phyloP scores from a whole-genome alignment of 1,140 invertebrate genomes.

The Pogonomyrmex barbatus region DNA sequence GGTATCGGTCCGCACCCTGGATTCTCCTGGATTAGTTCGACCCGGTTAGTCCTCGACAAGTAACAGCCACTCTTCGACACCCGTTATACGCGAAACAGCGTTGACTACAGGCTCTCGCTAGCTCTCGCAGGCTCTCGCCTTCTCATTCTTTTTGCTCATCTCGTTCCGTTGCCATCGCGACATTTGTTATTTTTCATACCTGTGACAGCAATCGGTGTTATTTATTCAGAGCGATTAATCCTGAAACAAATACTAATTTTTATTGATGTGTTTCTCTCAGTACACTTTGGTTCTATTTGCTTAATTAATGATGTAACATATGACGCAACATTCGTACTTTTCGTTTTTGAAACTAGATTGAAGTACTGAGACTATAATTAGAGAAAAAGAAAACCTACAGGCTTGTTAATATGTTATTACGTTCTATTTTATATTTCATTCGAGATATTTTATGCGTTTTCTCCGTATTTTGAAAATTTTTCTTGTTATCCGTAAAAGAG shows the following conservation, averaged over 20 bases:
- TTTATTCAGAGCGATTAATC: slow-evolving; percentile 53
- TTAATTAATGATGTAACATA: slow-evolving; percentile 1
- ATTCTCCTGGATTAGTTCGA: slow-evolving; percentile 73
- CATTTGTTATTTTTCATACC: slow-evolving; percentile 14
- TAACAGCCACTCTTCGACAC: slow-evolving; percentile 58
- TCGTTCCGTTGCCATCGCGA: background rate
- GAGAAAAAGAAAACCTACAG: background rate
- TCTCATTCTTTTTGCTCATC: background rate
- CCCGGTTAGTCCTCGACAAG: slow-evolving; percentile 52
- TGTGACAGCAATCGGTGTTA: background rate
- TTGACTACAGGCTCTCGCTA: background rate
- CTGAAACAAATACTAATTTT: background rate
- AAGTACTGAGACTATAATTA: background rate
- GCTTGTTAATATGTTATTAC: background rate
- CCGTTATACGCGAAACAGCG: slow-evolving; percentile 48
- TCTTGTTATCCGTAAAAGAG: slow-evolving; percentile 27
- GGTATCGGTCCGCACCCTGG: slow-evolving; percentile 70
- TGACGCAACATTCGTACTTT: background rate
- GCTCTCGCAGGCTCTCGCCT: too few relatives aligned
- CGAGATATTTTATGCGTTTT: slow-evolving; percentile 2
- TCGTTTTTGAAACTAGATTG: background rate
- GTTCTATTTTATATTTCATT: slow-evolving; percentile 23
- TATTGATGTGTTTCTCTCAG: background rate
- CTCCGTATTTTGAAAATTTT: slow-evolving; percentile 48
- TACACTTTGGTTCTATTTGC: background rate